Percentiles rank a stretch among this genome's conserved stretches.
These are phyloP conservation scores for Lamprotornis superbus DNA, from an alignment of 2,113 vertebrate genomes.

Conservation along the genomic window DNA sequence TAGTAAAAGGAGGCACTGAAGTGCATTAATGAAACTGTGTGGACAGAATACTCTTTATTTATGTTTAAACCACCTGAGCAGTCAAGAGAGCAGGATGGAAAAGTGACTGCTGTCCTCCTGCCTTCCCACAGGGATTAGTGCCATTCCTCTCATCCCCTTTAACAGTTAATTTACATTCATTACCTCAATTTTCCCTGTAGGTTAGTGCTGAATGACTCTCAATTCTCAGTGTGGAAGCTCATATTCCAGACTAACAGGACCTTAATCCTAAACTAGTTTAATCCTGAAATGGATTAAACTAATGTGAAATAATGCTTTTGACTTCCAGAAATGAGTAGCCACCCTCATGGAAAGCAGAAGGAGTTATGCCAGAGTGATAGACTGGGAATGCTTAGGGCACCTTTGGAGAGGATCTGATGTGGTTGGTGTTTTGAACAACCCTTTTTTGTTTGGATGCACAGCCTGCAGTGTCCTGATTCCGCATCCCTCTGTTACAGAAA, in stretches of 20 bases:
- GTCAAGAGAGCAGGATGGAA: neutral
- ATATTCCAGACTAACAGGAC: neutral
- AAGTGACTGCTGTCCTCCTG: neutral
- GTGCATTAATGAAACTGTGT: neutral
- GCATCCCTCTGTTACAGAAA: neutral
- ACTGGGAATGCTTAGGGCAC: neutral
- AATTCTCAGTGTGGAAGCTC: neutral
- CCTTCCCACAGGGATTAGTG: constrained; percentile 12
- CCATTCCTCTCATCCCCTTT: neutral
- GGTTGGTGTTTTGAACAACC: neutral
- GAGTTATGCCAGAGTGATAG: neutral
- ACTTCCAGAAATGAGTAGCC: neutral
- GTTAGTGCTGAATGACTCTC: neutral
- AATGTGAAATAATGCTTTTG: neutral
- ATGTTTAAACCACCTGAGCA: neutral
- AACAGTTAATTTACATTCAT: constrained; percentile 9
- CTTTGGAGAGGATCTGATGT: neutral
- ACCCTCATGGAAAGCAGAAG: neutral
- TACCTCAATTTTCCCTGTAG: neutral
- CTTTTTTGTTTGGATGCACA: neutral
- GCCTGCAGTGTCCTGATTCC: neutral
- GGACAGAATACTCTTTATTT: neutral
- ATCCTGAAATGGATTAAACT: neutral
- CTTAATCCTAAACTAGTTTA: constrained; percentile 21
- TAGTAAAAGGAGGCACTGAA: neutral